A percentile compares a stretch with the other conserved stretches of the same genome.
phyloP scores from a whole-genome alignment of 2,113 vertebrate species.

The Mesembrinibis cayennensis region DNA sequence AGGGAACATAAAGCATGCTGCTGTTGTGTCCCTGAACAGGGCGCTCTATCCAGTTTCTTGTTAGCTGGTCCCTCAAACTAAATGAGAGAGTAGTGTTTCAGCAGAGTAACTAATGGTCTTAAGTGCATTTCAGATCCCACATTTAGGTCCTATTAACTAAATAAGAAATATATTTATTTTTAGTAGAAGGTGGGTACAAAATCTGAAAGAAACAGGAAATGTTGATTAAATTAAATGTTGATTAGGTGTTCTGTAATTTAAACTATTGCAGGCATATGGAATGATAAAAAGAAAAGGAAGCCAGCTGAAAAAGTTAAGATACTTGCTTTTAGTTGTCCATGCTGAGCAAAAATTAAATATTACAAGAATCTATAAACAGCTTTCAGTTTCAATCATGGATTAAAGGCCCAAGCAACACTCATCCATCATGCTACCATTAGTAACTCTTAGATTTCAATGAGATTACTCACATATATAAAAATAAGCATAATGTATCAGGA shows the following conservation, averaged over 20 bases:
- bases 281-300: background rate
- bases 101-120: background rate
- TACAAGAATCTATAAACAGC: slow-evolving; percentile 2
- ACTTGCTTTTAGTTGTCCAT: background rate
- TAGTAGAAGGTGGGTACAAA: slow-evolving; percentile 21
- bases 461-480: slow-evolving; percentile 34
- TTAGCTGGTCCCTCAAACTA: background rate
- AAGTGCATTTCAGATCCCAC: background rate
- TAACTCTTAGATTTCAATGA: slow-evolving; percentile 19
- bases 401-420: background rate
- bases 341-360: background rate
- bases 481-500: slow-evolving; percentile 45
- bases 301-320: background rate
- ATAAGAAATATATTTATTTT: slow-evolving; percentile 10
- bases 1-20: background rate
- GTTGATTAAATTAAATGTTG: slow-evolving; percentile 32
- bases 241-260: slow-evolving; percentile 1
- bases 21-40: background rate
- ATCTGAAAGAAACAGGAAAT: slow-evolving; percentile 31
- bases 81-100: background rate
- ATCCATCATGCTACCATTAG: slow-evolving; percentile 1
- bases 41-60: background rate
- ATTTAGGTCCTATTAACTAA: slow-evolving; percentile 17
- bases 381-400: slow-evolving; percentile 2
- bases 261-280: background rate